Evolutionary conservation across 2,113 vertebrate genomes (phyloP), one percentile per base, ranked within the genome.

Genomic region (Micromys minutus): DNA sequence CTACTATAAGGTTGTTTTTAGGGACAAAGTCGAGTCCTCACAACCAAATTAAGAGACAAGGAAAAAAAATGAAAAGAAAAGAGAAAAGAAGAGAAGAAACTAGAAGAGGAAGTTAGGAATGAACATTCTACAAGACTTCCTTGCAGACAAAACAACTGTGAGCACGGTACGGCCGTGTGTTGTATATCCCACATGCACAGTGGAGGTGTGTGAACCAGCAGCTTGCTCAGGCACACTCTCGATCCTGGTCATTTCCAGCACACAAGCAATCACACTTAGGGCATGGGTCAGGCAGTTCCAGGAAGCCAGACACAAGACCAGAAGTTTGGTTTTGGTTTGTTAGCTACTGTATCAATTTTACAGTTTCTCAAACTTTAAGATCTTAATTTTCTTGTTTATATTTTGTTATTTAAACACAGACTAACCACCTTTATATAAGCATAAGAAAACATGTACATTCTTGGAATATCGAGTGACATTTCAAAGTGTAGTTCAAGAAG

Each of bases 291-390:
- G 15, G 19, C 7, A 83, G 22, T 26, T 15, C 47, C 24, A 75
- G 29, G 75, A 94, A 91, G 16, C 4, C 36, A 94, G 72, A 95
- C 3, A 86, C 4, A 81, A 95, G 57, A 81, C 7, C 7, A 83
- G 16, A 45, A 1, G 34, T n/a, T 17, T 47, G 31, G 0, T 8
- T 69, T 74, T 79, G 45, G 10, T 63, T 63, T n/a, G 59, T 65
- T 36, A 4, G 69, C 72, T 91, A 72, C 9, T 63, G 79, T 84
- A 89, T 86, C 61, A 50, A 63, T 89, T 96, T 92, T 93, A 72
- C 19, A 92, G 45, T 89, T 95, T 85, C 71, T 94, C 36, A 76
- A 63, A 83, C 3, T 15, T 15, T 91, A 92, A 96, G 77, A 67
- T 90, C 87, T 45, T 89, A 87, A 61, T 57, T 90, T 96, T 85